A percentile compares a stretch with the other conserved stretches of the same genome.
Evolutionary conservation across 1,140 invertebrate genomes (phyloP).

Genomic region (Leguminivora glycinivorella): DNA sequence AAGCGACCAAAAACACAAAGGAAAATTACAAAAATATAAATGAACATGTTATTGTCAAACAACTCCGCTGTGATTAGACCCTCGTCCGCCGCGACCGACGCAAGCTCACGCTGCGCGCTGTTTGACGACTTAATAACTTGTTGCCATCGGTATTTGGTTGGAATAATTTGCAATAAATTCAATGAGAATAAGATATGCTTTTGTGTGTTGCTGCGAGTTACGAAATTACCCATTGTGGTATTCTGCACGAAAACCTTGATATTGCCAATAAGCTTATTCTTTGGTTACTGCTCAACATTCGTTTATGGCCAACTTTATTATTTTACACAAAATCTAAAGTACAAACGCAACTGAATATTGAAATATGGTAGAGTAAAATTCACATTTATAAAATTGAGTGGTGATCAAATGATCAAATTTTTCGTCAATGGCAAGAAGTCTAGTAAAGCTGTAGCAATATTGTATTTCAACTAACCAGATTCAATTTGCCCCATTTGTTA

Average conservation of each 20-base stretch:
- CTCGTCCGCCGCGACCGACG: not conserved
- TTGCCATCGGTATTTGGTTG: conserved; percentile 10
- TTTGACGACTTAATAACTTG: conserved; percentile 28
- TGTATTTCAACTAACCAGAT: conserved; percentile 27
- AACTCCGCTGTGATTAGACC: conserved; percentile 15
- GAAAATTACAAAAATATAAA: not conserved
- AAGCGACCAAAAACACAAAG: not conserved
- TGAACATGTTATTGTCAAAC: conserved; percentile 25
- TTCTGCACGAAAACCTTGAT: not conserved
- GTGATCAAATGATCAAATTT: not conserved
- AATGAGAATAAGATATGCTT: not conserved
- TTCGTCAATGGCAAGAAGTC: not conserved
- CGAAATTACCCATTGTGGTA: not conserved
- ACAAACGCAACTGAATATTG: too few species aligned
- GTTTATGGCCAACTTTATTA: not conserved
- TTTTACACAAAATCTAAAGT: not conserved
- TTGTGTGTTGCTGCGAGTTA: not conserved
- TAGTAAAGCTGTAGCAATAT: conserved; percentile 17
- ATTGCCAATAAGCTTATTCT: not conserved
- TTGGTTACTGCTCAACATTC: not conserved
- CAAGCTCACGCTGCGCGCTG: conserved; percentile 20
- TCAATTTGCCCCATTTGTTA: conserved; percentile 28
- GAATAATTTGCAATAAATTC: conserved; percentile 14
- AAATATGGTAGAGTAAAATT: not conserved
- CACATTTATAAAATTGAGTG: not conserved